Evolutionary conservation across 2,797 vertebrate species (phyloP).

Genomic region (Naso thynnoides): DNA sequence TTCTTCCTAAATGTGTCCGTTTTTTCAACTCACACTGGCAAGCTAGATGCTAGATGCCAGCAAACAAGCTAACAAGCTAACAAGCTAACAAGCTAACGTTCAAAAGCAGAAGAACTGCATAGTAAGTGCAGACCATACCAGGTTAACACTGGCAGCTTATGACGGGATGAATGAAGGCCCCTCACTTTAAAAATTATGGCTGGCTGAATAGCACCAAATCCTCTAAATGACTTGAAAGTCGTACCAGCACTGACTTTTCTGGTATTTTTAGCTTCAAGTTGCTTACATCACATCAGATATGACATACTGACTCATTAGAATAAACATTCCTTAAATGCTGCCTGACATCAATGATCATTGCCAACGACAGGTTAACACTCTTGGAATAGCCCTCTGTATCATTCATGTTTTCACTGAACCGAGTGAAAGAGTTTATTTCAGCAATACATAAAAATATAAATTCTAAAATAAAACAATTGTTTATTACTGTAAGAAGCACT

Average conservation of each 20-base stretch:
- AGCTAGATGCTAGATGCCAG: too few relatives aligned
- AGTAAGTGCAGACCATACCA: too few relatives aligned
- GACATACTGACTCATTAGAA: constrained; percentile 21
- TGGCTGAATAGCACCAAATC: constrained; percentile 11
- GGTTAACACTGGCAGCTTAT: too few relatives aligned
- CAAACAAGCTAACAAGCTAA: too few relatives aligned
- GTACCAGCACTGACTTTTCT: constrained; percentile 8
- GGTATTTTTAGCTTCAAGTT: constrained; percentile 30
- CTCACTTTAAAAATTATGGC: constrained; percentile 21
- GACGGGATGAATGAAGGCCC: too few relatives aligned
- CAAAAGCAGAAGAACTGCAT: too few relatives aligned
- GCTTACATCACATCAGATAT: constrained; percentile 18
- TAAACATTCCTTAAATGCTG: constrained; percentile 49
- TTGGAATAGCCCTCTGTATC: not conserved
- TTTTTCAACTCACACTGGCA: too few relatives aligned
- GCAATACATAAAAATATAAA: not conserved
- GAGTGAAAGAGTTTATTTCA: not conserved
- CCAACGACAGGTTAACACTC: constrained; percentile 20
- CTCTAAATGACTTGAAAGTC: constrained; percentile 12
- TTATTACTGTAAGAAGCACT: not conserved
- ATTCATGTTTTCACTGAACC: not conserved
- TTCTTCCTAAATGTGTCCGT: too few relatives aligned
- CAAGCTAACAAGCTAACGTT: too few relatives aligned
- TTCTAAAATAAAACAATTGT: not conserved
- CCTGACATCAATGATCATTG: constrained; percentile 17